Evolutionary conservation across 2,113 vertebrate species (phyloP), one percentile per base, ranked within the genome.

Genomic region (Micromys minutus): DNA sequence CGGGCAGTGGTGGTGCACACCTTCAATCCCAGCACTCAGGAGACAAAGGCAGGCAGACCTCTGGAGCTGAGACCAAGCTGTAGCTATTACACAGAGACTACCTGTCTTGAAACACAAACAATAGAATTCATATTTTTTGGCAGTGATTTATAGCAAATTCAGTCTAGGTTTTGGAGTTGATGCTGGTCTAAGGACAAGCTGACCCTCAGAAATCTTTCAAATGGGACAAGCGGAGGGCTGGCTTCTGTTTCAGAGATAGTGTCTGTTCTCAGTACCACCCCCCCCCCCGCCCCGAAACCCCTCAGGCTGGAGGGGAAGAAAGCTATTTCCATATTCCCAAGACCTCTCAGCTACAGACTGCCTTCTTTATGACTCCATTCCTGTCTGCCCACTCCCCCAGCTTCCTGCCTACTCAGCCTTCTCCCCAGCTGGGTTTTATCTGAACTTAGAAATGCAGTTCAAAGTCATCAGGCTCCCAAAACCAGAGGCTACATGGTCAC

Each of bases 371-470:
- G 45, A 67, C 88, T 75, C 45, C 29, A 5, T n/a, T 77, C 55
- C 59, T 39, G 2, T 63, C 63, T 65, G 55, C 39, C 67, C 34
- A 87, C 29, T 15, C 5, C 6, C 50, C 5, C 65, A 4, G 47
- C 36, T n/a, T 87, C 79, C 36, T 50, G 26, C 55, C 16, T 67
- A 2, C 26, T 36, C 12, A 4, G 24, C 34, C 72, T 74, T 89
- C 59, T 67, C 84, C 61, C 36, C 19, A 26, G 31, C 45, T 92
- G 61, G 34, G 61, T 65, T 67, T 65, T 87, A 86, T 75, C 59
- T 47, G 15, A 92, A 47, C 84, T 96, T 57, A 45, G 91, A 87
- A 96, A 77, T 87, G 57, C 57, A 47, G n/a, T 36, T 36, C 71
- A 47, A 50, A 85, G 61, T 67, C 59, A 22, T 13, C 34, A 1